These are phyloP conservation scores for Daphoenositta chrysoptera DNA, from an alignment of 2,113 vertebrate genomes.

Conservation along the genomic window DNA sequence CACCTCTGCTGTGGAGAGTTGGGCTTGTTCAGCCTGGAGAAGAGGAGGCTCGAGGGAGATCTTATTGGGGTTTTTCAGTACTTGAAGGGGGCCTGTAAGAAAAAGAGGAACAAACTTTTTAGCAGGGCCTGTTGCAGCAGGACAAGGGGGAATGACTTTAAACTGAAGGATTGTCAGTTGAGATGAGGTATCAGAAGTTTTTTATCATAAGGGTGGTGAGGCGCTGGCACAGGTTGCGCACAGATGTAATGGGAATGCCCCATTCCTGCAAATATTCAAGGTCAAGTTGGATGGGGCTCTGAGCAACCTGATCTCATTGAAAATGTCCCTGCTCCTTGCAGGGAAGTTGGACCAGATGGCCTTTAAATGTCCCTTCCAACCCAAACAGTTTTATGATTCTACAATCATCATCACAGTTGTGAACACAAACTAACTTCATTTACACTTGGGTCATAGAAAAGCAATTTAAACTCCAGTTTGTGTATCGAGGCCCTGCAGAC, in stretches of 20 bases:
- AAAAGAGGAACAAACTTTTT: neutral
- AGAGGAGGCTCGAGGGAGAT: neutral
- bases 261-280: neutral
- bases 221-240: neutral
- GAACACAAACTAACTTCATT: neutral
- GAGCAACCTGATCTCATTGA: neutral
- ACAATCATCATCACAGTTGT: neutral
- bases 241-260: neutral
- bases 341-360: neutral
- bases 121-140: neutral
- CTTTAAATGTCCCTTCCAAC: neutral
- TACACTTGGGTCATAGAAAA: neutral
- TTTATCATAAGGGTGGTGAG: neutral
- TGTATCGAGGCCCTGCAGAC: fast-evolving
- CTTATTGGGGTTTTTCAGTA: neutral
- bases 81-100: neutral
- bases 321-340: neutral
- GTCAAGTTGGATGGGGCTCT: neutral
- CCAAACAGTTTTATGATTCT: neutral
- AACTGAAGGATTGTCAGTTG: neutral
- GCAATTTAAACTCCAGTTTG: neutral
- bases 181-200: neutral
- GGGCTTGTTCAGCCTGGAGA: neutral
- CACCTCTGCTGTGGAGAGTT: neutral
- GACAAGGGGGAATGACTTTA: neutral